Evolutionary conservation across 2,888 invertebrate species (phyloP).

Genomic region (Neoascia interrupta): DNA sequence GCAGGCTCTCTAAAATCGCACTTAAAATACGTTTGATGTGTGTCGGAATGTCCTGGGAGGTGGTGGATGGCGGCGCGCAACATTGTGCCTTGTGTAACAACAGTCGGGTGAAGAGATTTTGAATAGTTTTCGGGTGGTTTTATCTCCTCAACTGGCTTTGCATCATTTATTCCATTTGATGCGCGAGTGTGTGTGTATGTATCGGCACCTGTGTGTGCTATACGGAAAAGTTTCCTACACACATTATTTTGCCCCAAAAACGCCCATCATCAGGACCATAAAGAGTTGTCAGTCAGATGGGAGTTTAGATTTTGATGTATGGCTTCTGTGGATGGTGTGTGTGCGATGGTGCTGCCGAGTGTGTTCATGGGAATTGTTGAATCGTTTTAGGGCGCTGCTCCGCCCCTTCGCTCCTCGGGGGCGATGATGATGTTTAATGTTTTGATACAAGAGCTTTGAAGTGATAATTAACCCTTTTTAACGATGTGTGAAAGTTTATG

Average conservation of each 20-base stretch:
- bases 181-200: too few relatives aligned
- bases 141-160: conserved; percentile 25
- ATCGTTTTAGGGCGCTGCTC: conserved; percentile 21
- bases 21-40: conserved; percentile 58
- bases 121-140: conserved; percentile 54
- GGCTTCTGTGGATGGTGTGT: conserved; percentile 8
- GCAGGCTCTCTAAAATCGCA: conserved; percentile 47
- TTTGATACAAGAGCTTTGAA: conserved; percentile 52
- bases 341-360: neutral
- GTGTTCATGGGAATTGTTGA: conserved; percentile 26
- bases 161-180: conserved; percentile 63
- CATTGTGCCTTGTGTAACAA: conserved; percentile 17
- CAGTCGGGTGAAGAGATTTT: conserved; percentile 42
- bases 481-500: conserved; percentile 68
- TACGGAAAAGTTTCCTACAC: conserved; percentile 56
- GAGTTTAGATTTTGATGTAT: conserved; percentile 62
- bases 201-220: conserved; percentile 14
- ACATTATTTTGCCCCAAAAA: too few relatives aligned
- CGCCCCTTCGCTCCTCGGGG: conserved; percentile 4
- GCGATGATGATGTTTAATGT: conserved; percentile 26
- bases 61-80: neutral
- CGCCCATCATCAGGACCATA: conserved; percentile 49
- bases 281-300: conserved; percentile 51
- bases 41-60: conserved; percentile 17
- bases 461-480: conserved; percentile 66